Base-by-base conservation (phyloP, 2,113 vertebrate genomes). In the Isichthys henryi region DNA sequence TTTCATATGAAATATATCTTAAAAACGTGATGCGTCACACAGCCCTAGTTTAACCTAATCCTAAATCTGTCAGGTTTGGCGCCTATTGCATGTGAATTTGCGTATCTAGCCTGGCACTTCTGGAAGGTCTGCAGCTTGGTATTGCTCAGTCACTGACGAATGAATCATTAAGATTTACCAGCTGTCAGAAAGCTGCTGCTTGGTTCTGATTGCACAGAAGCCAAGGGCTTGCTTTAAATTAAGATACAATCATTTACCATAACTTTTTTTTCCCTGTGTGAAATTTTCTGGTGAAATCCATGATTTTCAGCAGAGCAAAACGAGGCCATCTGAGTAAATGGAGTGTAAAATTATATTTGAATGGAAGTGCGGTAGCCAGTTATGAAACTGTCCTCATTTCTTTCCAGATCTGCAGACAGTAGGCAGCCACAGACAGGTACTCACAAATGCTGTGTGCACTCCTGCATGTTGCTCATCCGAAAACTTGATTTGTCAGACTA, bases 351-450 rank as follows among this genome's bases (percentile, higher is more conserved):
- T 74, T 80, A 91, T 85, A 49, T 87, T 84, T 88, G 56, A 85
- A 88, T 58, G 23, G 90, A 58, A 89, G 39, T 87, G 90, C 90
- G 62, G 70, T 87, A 86, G 80, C 58, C 56, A 45, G 87, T 89
- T 91, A 87, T 82, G 88, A 74, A 91, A 45, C 15, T 89, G 90
- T 89, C 88, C 89, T 66, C 86, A 21, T 89, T 91, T 91, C 86
- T 88, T 56, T 49, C 19, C 11, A 48, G 83, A 74, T 58, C 62
- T 50, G 87, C 62, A 90, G 86, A 88, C 77, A 82, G 39, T 35
- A 49, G 50, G 82, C 91, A 89, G 88, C 84, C 58, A n/a, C 58
- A 66, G 58, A 66, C 23, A n/a, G 58, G n/a, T 66, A 66, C 9
- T 66, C n/a, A 27, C 23, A 66, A 66, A 66, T 10, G 58, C 56